These are phyloP conservation scores for Cyphomyrus discorhynchus DNA, from an alignment of 2,113 vertebrate species.

Conservation along the genomic window DNA sequence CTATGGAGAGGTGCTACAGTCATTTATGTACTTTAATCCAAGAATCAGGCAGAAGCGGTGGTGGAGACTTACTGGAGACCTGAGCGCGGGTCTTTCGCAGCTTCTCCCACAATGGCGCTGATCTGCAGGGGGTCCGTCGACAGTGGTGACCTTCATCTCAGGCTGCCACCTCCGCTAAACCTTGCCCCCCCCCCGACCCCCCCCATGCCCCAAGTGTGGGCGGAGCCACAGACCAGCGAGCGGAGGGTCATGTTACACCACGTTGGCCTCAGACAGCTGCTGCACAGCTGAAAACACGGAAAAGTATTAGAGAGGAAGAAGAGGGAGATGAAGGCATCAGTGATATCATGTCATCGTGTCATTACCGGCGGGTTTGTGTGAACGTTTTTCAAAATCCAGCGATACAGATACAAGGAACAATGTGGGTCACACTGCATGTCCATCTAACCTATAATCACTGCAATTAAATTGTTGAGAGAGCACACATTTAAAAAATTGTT, in stretches of 20 bases:
- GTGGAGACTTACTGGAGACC: background rate
- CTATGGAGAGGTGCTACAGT: background rate
- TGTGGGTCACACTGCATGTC: background rate
- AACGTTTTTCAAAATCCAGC: background rate
- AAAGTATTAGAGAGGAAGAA: background rate
- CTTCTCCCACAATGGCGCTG: background rate
- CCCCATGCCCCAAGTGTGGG: background rate
- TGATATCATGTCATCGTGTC: background rate
- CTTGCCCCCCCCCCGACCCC: background rate
- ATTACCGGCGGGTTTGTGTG: background rate
- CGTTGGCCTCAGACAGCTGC: background rate
- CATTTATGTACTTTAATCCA: background rate
- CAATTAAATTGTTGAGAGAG: background rate
- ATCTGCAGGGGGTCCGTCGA: background rate
- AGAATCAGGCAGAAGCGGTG: background rate
- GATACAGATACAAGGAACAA: background rate
- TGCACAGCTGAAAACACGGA: background rate
- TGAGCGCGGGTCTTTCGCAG: background rate
- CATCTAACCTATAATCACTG: background rate
- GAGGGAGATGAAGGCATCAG: background rate
- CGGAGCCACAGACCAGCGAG: background rate
- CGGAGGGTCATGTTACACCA: background rate
- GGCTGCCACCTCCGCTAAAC: too few species aligned
- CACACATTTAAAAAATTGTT: background rate
- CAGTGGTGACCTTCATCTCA: background rate